Evolutionary conservation across 2,888 invertebrate genomes (phyloP).

Genomic region (Ariolimax columbianus): DNA sequence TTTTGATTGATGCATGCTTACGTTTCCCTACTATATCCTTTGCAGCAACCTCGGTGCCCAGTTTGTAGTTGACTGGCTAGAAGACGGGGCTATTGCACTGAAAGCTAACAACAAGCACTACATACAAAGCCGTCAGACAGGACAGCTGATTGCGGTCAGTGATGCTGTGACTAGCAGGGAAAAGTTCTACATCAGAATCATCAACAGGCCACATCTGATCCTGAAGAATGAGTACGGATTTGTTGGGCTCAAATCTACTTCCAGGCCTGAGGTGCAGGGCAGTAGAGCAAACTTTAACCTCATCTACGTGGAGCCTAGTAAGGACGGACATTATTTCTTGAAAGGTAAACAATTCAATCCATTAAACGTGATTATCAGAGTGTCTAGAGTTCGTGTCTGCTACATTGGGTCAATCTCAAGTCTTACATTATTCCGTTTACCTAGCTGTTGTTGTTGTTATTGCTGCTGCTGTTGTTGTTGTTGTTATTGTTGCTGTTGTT

Average conservation of each 20-base stretch:
- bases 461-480: too few species aligned
- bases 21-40: not conserved
- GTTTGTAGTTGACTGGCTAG: slow-evolving; percentile 94
- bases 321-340: slow-evolving; percentile 92
- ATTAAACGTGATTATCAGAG: too few species aligned
- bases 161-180: slow-evolving; percentile 90
- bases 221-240: slow-evolving; percentile 97
- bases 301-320: slow-evolving; percentile 90
- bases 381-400: too few species aligned
- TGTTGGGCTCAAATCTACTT: slow-evolving; percentile 90
- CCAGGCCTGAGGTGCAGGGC: slow-evolving; percentile 87
- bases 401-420: too few species aligned
- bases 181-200: slow-evolving; percentile 88
- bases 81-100: slow-evolving; percentile 93
- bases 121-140: slow-evolving; percentile 94
- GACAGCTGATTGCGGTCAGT: slow-evolving; percentile 92
- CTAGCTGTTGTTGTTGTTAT: too few species aligned
- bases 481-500: too few species aligned
- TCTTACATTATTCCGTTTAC: too few species aligned
- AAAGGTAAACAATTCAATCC: slow-evolving; percentile 87
- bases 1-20: too few species aligned
- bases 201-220: slow-evolving; percentile 90
- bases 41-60: slow-evolving; percentile 75
- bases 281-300: slow-evolving; percentile 97
- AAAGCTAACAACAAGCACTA: slow-evolving; percentile 96